Conservation (phyloP, 2,797 vertebrate species). For the Psittacula echo region DNA sequence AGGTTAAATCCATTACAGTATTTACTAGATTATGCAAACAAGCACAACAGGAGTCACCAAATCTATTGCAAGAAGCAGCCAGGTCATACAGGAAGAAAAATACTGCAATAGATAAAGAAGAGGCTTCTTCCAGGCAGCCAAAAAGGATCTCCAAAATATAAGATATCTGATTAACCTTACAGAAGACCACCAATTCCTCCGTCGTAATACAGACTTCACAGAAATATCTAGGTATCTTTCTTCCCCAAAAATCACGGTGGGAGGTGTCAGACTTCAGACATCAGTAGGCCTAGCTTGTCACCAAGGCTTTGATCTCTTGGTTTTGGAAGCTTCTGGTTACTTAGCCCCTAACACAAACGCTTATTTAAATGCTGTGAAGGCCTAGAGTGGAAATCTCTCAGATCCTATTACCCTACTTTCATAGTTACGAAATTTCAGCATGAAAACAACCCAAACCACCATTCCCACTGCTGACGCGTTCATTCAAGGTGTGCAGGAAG, state of each 20-base stretch:
- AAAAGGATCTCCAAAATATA: neutral
- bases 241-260: neutral
- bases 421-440: neutral
- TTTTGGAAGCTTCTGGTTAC: neutral
- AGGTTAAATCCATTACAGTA: neutral
- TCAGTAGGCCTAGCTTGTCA: neutral
- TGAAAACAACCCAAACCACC: neutral
- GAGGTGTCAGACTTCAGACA: neutral
- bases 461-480: neutral
- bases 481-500: fast-evolving
- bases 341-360: neutral
- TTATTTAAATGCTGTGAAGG: neutral
- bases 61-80: neutral
- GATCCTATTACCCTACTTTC: neutral
- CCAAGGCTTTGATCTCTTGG: neutral
- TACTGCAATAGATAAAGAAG: neutral
- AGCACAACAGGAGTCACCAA: neutral
- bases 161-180: neutral
- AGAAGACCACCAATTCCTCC: neutral
- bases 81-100: neutral
- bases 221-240: neutral
- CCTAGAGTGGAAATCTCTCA: neutral
- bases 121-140: neutral
- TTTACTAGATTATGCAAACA: neutral
- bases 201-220: neutral